A percentile compares a stretch with the other conserved stretches of the same genome.
Evolutionary conservation across 2,797 vertebrate genomes (phyloP).

Genomic region (Brotula barbata): DNA sequence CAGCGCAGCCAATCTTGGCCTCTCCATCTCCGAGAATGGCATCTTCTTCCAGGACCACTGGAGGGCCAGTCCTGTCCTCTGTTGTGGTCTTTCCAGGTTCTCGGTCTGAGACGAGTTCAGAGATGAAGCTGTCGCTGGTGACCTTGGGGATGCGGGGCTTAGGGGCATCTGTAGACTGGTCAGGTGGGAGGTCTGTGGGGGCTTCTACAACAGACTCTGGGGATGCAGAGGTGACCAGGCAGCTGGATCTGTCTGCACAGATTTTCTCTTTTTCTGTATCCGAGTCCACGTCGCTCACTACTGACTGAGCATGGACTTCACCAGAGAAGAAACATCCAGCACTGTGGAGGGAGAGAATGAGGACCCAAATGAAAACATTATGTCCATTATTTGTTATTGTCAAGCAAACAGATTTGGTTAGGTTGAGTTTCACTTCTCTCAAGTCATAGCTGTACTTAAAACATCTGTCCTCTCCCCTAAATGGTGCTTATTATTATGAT

Average conservation of each 20-base stretch:
- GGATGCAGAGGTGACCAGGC: slow-evolving; percentile 1
- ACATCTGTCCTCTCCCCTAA: too few species aligned
- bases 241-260: slow-evolving; percentile 39
- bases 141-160: slow-evolving; percentile 79
- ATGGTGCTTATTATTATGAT: too few species aligned
- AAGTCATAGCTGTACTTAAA: too few species aligned
- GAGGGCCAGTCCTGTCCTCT: slow-evolving; percentile 12
- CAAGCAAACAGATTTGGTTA: not conserved
- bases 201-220: slow-evolving; percentile 26
- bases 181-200: slow-evolving; percentile 12
- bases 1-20: slow-evolving; percentile 3
- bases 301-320: slow-evolving; percentile 84
- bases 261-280: slow-evolving; percentile 74
- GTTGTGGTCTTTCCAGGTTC: slow-evolving; percentile 52
- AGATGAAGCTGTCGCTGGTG: slow-evolving; percentile 85
- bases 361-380: not conserved
- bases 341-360: slow-evolving; percentile 68
- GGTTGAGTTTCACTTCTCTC: too few species aligned
- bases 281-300: slow-evolving; percentile 80
- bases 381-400: not conserved
- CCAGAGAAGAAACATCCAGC: slow-evolving; percentile 95
- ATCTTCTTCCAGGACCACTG: slow-evolving; percentile 70
- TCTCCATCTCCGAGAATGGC: slow-evolving; percentile 28
- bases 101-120: slow-evolving; percentile 80
- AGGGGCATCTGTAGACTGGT: slow-evolving; percentile 28